Conservation (phyloP, 2,888 invertebrate species). For the Podabrus alpinus region DNA sequence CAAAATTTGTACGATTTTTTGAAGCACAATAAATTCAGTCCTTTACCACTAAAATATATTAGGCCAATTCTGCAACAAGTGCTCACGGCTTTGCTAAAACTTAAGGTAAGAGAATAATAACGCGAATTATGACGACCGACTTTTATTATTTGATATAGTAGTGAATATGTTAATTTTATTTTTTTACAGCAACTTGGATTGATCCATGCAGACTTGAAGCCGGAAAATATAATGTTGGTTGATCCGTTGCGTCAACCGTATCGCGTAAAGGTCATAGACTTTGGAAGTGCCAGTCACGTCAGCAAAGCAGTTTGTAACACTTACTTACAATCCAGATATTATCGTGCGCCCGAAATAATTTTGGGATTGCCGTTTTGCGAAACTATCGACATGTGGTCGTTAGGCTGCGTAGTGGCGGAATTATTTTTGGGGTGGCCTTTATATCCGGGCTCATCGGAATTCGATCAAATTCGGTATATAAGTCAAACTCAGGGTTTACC, state of each 20-base stretch:
- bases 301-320: slow-evolving; percentile 99
- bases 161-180: slow-evolving; percentile 10
- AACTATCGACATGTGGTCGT: slow-evolving; percentile 99
- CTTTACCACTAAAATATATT: slow-evolving; percentile 96
- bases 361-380: slow-evolving; percentile 98
- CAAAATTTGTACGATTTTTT: slow-evolving; percentile 99
- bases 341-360: slow-evolving; percentile 96
- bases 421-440: slow-evolving; percentile 99
- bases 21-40: slow-evolving; percentile 99
- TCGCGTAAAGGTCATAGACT: slow-evolving; percentile 99
- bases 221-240: slow-evolving; percentile 99
- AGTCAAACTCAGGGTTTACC: slow-evolving; percentile 86
- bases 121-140: background rate
- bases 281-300: slow-evolving; percentile 98
- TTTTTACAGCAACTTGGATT: slow-evolving; percentile 88
- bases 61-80: slow-evolving; percentile 99
- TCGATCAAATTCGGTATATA: slow-evolving; percentile 93
- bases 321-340: slow-evolving; percentile 98
- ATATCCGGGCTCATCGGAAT: slow-evolving; percentile 98
- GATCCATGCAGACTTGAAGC: slow-evolving; percentile 99
- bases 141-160: too few relatives aligned
- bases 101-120: slow-evolving; percentile 68
- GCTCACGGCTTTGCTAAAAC: slow-evolving; percentile 80
- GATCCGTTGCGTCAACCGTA: slow-evolving; percentile 98
- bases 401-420: slow-evolving; percentile 99